A percentile compares a stretch with the other conserved stretches of the same genome.
Conservation (phyloP, 2,888 invertebrate genomes). For the Metallyticus violacea region DNA sequence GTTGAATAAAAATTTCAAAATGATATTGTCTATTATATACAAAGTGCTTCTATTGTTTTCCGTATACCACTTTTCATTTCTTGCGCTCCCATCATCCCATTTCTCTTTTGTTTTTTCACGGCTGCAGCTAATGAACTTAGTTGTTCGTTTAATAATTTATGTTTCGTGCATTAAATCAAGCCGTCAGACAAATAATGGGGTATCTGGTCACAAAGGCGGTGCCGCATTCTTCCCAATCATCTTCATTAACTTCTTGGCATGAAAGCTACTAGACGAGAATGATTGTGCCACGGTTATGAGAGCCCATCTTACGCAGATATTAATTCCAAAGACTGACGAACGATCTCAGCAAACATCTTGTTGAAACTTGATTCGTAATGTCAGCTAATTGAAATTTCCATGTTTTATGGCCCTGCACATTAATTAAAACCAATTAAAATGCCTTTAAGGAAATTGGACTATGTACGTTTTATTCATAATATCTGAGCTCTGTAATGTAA, state of each 20-base stretch:
- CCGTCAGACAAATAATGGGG: not conserved
- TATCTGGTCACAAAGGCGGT: not conserved
- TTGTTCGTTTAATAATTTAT: not conserved
- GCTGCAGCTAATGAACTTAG: not conserved
- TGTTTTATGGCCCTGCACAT: too few relatives aligned
- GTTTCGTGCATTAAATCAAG: not conserved
- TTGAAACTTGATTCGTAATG: not conserved
- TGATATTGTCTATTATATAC: too few relatives aligned
- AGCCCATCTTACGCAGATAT: not conserved
- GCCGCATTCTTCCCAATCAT: not conserved
- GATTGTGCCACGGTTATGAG: not conserved
- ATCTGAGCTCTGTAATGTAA: too few relatives aligned
- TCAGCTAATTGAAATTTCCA: not conserved
- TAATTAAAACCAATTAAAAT: too few relatives aligned
- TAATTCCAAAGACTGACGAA: not conserved
- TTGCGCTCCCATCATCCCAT: not conserved
- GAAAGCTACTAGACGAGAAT: not conserved
- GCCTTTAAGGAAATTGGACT: too few relatives aligned
- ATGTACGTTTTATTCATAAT: too few relatives aligned
- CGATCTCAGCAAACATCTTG: too few relatives aligned
- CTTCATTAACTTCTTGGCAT: not conserved
- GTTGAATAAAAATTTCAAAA: too few relatives aligned
- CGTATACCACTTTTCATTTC: not conserved
- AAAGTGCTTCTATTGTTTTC: not conserved
- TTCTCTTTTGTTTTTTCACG: not conserved